Percentiles rank a stretch among this genome's conserved stretches.
Evolutionary conservation across 2,113 vertebrate species (phyloP).

Genomic region (Serinus canaria): DNA sequence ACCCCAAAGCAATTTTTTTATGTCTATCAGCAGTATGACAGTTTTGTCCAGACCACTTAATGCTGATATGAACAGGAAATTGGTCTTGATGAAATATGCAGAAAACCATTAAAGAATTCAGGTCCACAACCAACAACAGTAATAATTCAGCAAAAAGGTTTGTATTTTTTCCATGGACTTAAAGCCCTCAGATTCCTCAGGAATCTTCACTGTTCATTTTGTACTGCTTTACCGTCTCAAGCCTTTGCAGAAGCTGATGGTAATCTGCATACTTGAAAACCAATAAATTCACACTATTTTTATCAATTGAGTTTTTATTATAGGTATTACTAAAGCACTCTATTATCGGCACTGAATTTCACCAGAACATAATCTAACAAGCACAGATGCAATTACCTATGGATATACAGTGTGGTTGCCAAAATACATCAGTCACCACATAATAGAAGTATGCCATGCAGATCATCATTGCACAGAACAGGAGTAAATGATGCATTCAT

Average conservation of each 20-base stretch:
- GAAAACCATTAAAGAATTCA: slow-evolving; percentile 22
- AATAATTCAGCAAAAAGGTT: neutral
- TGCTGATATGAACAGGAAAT: slow-evolving; percentile 2
- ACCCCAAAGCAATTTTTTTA: neutral
- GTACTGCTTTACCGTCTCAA: neutral
- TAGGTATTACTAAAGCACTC: neutral
- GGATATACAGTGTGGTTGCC: slow-evolving; percentile 66
- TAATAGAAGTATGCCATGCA: slow-evolving; percentile 62
- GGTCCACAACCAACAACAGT: neutral
- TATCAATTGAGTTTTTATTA: neutral
- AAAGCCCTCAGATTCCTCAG: neutral
- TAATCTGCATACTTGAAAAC: slow-evolving; percentile 41
- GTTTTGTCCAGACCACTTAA: slow-evolving; percentile 8
- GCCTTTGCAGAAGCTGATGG: slow-evolving; percentile 7
- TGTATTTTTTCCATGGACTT: neutral
- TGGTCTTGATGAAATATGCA: slow-evolving; percentile 11
- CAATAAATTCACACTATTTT: neutral
- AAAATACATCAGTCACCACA: slow-evolving; percentile 52
- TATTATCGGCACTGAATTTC: neutral
- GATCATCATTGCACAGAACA: slow-evolving; percentile 56
- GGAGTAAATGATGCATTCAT: slow-evolving; percentile 55
- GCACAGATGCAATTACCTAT: slow-evolving; percentile 50
- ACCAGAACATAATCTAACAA: neutral
- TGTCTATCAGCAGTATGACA: neutral
- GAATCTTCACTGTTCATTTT: neutral